Percentiles rank a stretch among this genome's conserved stretches.
Conservation (phyloP, 2,888 invertebrate species). For the Lepidochrysops patricia region DNA sequence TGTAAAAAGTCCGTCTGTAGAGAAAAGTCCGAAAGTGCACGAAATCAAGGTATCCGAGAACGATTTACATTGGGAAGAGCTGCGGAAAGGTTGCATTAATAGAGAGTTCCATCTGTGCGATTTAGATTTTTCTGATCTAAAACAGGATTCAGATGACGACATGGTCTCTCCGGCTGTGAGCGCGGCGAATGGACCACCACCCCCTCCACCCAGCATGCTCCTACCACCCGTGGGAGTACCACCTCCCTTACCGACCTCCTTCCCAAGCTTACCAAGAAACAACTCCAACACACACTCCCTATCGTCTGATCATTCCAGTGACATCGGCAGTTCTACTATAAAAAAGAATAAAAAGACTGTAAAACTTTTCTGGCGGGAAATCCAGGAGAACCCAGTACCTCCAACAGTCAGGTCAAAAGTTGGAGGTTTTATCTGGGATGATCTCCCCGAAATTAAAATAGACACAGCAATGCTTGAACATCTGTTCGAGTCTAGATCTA, state of each 20-base stretch:
- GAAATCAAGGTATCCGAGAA: constrained; percentile 92
- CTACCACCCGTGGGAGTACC: constrained; percentile 63
- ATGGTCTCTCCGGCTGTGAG: constrained; percentile 79
- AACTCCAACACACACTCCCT: constrained; percentile 47
- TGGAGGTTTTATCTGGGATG: constrained; percentile 91
- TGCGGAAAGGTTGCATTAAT: constrained; percentile 81
- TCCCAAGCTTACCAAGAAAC: constrained; percentile 55
- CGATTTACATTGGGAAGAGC: constrained; percentile 96
- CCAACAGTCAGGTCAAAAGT: constrained; percentile 72
- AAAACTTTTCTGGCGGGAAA: constrained; percentile 98
- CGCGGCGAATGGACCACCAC: constrained; percentile 82
- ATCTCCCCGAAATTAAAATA: constrained; percentile 86
- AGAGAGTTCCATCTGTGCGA: constrained; percentile 91
- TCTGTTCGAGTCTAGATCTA: constrained; percentile 96
- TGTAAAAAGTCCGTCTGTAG: constrained; percentile 80
- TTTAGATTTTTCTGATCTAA: constrained; percentile 96
- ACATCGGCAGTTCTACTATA: constrained; percentile 66
- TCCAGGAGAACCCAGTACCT: constrained; percentile 81
- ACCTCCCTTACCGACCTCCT: constrained; percentile 68
- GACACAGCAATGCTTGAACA: constrained; percentile 96
- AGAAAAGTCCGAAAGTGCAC: constrained; percentile 75
- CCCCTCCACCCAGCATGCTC: constrained; percentile 81
- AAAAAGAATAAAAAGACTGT: constrained; percentile 97
- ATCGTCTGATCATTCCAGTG: constrained; percentile 50
- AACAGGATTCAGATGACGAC: constrained; percentile 90